Evolutionary conservation across 2,113 vertebrate genomes (phyloP).

Genomic region (Brienomyrus longianalis): DNA sequence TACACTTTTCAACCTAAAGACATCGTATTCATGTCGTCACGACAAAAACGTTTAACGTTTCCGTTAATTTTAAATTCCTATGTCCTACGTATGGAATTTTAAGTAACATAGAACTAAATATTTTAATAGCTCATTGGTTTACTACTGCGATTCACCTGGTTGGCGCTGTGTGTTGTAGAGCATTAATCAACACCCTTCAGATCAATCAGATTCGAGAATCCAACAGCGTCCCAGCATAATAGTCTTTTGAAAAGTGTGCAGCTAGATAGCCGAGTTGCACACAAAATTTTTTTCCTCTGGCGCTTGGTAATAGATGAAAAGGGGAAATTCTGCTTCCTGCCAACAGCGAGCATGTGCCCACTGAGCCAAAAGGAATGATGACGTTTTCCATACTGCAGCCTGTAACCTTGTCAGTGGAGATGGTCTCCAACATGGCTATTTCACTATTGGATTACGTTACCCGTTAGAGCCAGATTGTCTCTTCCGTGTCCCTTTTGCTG

Average conservation of each 20-base stretch:
- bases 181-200: background rate
- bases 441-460: background rate
- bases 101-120: background rate
- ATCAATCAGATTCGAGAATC: background rate
- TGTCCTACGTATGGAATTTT: background rate
- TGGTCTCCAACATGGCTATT: background rate
- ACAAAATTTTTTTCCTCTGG: background rate
- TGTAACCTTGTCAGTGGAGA: background rate
- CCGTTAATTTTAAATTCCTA: background rate
- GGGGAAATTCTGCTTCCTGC: background rate
- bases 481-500: background rate
- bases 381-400: background rate
- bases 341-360: background rate
- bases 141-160: background rate
- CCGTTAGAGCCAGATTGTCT: background rate
- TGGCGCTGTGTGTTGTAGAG: background rate
- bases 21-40: background rate
- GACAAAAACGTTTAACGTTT: background rate
- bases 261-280: background rate
- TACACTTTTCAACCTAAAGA: background rate
- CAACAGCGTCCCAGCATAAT: background rate
- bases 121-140: background rate
- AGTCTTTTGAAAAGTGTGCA: background rate
- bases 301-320: background rate
- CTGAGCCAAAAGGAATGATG: background rate